A percentile compares a stretch with the other conserved stretches of the same genome.
These are phyloP conservation scores for Eubasilissa regina DNA, from an alignment of 1,140 invertebrate genomes.

Conservation along the genomic window DNA sequence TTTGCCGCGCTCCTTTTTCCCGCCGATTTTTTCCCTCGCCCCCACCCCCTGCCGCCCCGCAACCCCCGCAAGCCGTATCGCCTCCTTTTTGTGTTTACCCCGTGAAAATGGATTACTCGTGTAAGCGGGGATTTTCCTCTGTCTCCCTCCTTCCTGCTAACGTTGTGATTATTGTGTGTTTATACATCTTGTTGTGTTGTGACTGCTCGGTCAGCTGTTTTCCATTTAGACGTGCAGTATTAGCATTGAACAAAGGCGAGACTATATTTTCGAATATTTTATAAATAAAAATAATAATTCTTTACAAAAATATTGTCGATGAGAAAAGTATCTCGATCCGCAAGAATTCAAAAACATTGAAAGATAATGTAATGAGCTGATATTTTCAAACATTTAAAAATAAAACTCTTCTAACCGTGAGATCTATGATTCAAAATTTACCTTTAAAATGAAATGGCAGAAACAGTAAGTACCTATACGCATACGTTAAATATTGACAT, in stretches of 20 bases:
- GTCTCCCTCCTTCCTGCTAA: neutral
- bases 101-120: conserved; percentile 58
- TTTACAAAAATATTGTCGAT: too few relatives aligned
- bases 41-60: conserved; percentile 1
- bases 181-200: conserved; percentile 25
- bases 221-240: conserved; percentile 13
- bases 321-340: too few relatives aligned
- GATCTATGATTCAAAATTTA: too few relatives aligned
- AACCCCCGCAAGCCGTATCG: conserved; percentile 29
- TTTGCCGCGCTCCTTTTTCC: conserved; percentile 47
- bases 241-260: neutral
- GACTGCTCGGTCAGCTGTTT: conserved; percentile 25
- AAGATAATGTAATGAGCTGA: too few relatives aligned
- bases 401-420: too few relatives aligned
- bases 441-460: too few relatives aligned
- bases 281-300: too few relatives aligned
- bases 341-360: too few relatives aligned
- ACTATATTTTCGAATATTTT: too few relatives aligned
- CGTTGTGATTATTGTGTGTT: conserved; percentile 44
- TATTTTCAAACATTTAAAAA: too few relatives aligned
- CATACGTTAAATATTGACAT: too few relatives aligned
- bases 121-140: conserved; percentile 49
- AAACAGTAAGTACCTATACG: too few relatives aligned
- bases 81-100: conserved; percentile 45
- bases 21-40: neutral